These are phyloP conservation scores for Drosophila lini DNA, from an alignment of 1,140 invertebrate species.

Conservation along the genomic window DNA sequence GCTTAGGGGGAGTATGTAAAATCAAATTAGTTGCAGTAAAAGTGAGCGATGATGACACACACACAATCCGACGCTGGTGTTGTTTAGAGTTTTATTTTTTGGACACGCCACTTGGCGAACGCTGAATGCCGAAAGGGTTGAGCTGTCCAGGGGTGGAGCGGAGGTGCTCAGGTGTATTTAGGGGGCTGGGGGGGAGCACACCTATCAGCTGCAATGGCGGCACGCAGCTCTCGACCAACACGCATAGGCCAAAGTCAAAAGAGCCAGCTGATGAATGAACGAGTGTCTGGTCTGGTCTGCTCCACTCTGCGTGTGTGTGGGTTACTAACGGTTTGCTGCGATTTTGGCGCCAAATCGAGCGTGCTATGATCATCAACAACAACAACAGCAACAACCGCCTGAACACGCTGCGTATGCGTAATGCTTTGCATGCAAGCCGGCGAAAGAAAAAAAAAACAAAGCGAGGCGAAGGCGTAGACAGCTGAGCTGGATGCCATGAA, in stretches of 20 bases:
- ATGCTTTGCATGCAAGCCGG: conserved; percentile 60
- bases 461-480: conserved; percentile 32
- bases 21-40: conserved; percentile 63
- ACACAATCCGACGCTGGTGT: conserved; percentile 30
- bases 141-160: not conserved
- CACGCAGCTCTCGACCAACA: conserved; percentile 68
- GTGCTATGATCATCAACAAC: conserved; percentile 65
- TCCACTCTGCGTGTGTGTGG: conserved; percentile 27
- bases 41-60: conserved; percentile 51
- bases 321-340: conserved; percentile 47
- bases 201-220: conserved; percentile 51
- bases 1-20: conserved; percentile 22
- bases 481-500: conserved; percentile 46
- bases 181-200: conserved; percentile 34
- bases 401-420: conserved; percentile 75
- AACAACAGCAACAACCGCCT: conserved; percentile 25
- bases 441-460: conserved; percentile 10
- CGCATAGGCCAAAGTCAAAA: conserved; percentile 64
- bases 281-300: conserved; percentile 50
- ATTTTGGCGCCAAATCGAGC: conserved; percentile 79
- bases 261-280: conserved; percentile 63
- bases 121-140: conserved; percentile 38
- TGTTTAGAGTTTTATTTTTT: conserved; percentile 58
- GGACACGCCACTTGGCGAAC: conserved; percentile 76
- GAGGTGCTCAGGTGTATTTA: conserved; percentile 1